phyloP scores from a whole-genome alignment of 2,888 invertebrate species.

The Microctonus hyperodae region DNA sequence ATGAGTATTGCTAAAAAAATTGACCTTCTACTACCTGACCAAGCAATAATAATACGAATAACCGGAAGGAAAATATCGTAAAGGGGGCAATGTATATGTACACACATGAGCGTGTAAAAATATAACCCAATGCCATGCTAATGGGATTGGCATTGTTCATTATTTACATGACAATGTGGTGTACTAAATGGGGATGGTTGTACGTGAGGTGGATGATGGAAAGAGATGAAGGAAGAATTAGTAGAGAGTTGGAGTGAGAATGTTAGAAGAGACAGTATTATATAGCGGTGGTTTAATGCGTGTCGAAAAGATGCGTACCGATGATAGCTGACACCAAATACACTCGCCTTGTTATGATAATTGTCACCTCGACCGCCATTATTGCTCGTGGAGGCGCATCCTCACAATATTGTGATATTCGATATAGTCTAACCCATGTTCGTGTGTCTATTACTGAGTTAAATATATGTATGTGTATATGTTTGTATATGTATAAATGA shows the following conservation, averaged over 20 bases:
- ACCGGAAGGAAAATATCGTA: constrained; percentile 33
- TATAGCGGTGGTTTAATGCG: constrained; percentile 43
- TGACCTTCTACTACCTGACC: constrained; percentile 47
- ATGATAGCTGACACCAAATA: constrained; percentile 50
- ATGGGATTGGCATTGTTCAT: constrained; percentile 57
- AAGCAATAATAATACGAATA: constrained; percentile 15
- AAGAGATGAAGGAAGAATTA: constrained; percentile 13
- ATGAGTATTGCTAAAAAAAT: too few species aligned
- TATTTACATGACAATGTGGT: constrained; percentile 58
- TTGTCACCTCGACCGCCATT: constrained; percentile 42
- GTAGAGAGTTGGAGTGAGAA: constrained; percentile 1
- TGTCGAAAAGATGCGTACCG: constrained; percentile 47
- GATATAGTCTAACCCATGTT: constrained; percentile 40
- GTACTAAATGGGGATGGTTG: constrained; percentile 51
- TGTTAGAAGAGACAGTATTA: constrained; percentile 5
- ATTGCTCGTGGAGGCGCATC: constrained; percentile 43
- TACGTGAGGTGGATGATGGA: constrained; percentile 36
- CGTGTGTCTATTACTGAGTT: background rate
- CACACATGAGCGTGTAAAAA: too few species aligned
- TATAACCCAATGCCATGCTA: constrained; percentile 49
- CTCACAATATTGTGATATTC: constrained; percentile 58
- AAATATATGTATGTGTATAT: background rate
- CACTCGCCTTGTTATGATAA: constrained; percentile 58
- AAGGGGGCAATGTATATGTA: constrained; percentile 22
- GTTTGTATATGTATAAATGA: background rate